Base-by-base conservation (phyloP, 2,113 vertebrate genomes). In the Orthonyx spaldingii region DNA sequence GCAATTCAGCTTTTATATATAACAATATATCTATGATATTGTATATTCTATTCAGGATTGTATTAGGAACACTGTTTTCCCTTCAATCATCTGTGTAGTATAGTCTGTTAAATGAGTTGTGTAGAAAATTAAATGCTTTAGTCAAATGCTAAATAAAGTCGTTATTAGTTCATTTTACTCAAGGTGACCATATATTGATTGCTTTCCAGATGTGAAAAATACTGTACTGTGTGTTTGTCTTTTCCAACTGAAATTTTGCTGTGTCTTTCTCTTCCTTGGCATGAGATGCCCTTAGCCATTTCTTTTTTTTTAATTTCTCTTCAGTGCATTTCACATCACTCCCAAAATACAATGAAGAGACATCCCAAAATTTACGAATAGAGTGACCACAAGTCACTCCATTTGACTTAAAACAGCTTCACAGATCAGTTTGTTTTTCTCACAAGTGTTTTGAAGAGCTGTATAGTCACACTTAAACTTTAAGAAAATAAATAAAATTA, bases 281-380 rank as follows among this genome's bases (percentile, higher is more conserved):
- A 7, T 81, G 47, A 71, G 39, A 72, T 68, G 32, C 41, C 52
- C 10, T 56, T 90, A 47, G 30, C 12, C 7, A 4, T 90, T 86
- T 59, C 9, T 37, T 49, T 59, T 28, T 35, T 28, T 69, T 11
- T 1, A n/a, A 53, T 59, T 86, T 76, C 21, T 80, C 27, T 80
- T 86, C 20, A 17, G 1, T 91, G 59, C 0, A 0, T 55, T 85
- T 81, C 19, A 23, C 13, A 1, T 75, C 1, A 1, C 50, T 80
- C 9, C 26, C 32, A 50, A 89, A 61, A 50, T n/a, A 37, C 10
- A 55, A 2, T 50, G 44, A 55, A 63, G 32, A 87, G 33, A 27
- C 19, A 59, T 84, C 33, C 27, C 49, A 63, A 19, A 88, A 88
- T 68, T 84, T 32, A n/a, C n/a, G n/a, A n/a, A n/a, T n/a, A 6